Conservation (phyloP, 1,140 invertebrate species). For the Goniozus legneri region DNA sequence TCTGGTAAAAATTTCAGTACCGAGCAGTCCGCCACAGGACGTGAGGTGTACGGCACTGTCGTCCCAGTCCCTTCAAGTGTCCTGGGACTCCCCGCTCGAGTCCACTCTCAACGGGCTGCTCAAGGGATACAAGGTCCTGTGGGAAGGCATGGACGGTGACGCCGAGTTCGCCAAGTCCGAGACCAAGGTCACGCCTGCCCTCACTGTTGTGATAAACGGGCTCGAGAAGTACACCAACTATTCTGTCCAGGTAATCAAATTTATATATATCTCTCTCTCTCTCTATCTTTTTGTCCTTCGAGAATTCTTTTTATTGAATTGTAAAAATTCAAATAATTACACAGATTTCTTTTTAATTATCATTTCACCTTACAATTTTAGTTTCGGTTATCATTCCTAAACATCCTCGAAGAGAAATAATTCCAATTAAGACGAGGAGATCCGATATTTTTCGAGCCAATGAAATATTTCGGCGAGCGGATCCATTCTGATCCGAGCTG, state of each 20-base stretch:
- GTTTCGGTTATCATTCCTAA: too few relatives aligned
- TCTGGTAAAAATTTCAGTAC: slow-evolving; percentile 56
- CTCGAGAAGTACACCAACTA: slow-evolving; percentile 89
- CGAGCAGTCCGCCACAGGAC: slow-evolving; percentile 74
- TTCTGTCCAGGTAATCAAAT: slow-evolving; percentile 74
- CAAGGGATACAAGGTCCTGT: slow-evolving; percentile 84
- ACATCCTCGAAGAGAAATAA: too few relatives aligned
- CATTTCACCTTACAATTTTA: too few relatives aligned
- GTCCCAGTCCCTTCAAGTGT: slow-evolving; percentile 79
- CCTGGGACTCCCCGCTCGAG: slow-evolving; percentile 79
- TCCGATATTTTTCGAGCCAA: too few relatives aligned
- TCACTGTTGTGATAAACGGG: slow-evolving; percentile 65
- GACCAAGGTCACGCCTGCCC: slow-evolving; percentile 66
- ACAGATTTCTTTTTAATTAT: too few relatives aligned
- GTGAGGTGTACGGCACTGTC: slow-evolving; percentile 73
- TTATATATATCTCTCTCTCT: too few relatives aligned
- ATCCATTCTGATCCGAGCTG: too few relatives aligned
- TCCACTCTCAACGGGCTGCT: slow-evolving; percentile 82
- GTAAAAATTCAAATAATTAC: too few relatives aligned
- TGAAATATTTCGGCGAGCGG: too few relatives aligned
- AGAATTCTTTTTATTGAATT: too few relatives aligned
- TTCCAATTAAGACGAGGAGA: too few relatives aligned
- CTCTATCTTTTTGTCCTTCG: too few relatives aligned
- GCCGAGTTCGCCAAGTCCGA: slow-evolving; percentile 44
- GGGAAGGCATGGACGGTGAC: slow-evolving; percentile 52